Percentiles rank a stretch among this genome's conserved stretches.
Evolutionary conservation across 2,888 invertebrate species (phyloP).

Genomic region (Asteroscopus sphinx): DNA sequence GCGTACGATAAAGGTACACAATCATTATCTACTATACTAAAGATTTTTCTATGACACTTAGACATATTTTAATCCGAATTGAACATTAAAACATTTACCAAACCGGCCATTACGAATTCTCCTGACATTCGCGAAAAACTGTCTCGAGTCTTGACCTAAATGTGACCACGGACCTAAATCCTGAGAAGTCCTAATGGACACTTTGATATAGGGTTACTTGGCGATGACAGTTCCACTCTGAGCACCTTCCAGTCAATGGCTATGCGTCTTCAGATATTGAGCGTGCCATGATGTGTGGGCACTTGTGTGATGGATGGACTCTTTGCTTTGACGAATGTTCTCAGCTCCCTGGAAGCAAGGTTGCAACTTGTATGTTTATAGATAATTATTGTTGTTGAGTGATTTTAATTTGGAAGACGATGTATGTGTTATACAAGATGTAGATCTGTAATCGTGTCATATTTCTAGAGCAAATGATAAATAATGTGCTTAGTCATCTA

Average conservation of each 20-base stretch:
- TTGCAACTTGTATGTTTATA: slow-evolving; percentile 20
- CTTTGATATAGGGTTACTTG: slow-evolving; percentile 42
- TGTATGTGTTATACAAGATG: not conserved
- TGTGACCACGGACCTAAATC: slow-evolving; percentile 8
- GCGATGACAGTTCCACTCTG: slow-evolving; percentile 36
- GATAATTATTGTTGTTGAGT: slow-evolving; percentile 29
- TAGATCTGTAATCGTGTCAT: too few relatives aligned
- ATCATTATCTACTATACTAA: too few relatives aligned
- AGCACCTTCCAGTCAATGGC: slow-evolving; percentile 19
- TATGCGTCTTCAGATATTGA: slow-evolving; percentile 44
- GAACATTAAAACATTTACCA: not conserved
- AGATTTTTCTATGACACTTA: too few relatives aligned
- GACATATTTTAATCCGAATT: too few relatives aligned
- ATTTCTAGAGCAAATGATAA: too few relatives aligned
- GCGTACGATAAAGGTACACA: too few relatives aligned
- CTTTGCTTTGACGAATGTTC: slow-evolving; percentile 42
- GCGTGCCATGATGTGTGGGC: slow-evolving; percentile 42
- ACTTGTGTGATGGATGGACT: slow-evolving; percentile 39
- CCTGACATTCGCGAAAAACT: slow-evolving; percentile 1
- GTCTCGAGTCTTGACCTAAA: not conserved
- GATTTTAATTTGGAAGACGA: not conserved
- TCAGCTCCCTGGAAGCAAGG: slow-evolving; percentile 13
- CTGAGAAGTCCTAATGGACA: slow-evolving; percentile 27
- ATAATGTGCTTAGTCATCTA: too few relatives aligned
- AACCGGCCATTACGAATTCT: too few relatives aligned